These are phyloP conservation scores for Darevskia nairensis DNA, from an alignment of 2,797 vertebrate species.

Conservation along the genomic window DNA sequence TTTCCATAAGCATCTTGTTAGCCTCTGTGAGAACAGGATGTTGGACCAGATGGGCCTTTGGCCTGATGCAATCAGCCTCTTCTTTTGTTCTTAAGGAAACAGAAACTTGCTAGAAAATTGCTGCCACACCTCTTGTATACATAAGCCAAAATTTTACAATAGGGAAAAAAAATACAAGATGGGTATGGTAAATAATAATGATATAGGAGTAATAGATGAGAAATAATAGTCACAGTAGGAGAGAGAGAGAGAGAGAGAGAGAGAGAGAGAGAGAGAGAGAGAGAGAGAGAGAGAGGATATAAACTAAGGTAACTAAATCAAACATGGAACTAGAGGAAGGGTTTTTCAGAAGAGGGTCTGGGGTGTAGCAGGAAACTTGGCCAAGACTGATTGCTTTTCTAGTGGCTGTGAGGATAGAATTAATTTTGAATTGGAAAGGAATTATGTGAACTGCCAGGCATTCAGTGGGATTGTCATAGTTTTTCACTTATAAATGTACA, in stretches of 20 bases:
- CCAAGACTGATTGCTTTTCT: slow-evolving; percentile 31
- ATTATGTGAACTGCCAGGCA: fast-evolving
- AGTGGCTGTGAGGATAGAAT: slow-evolving; percentile 36
- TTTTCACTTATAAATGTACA: slow-evolving; percentile 51
- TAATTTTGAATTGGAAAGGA: slow-evolving; percentile 12
- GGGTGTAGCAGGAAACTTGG: not conserved
- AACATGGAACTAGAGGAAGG: not conserved
- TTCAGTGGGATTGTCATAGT: not conserved
- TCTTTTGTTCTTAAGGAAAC: not conserved
- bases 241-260: not conserved
- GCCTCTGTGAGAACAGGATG: too few relatives aligned
- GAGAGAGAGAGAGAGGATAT: not conserved
- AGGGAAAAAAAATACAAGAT: not conserved
- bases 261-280: not conserved
- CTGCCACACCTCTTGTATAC: not conserved
- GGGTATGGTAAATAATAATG: not conserved
- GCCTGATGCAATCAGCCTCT: too few relatives aligned
- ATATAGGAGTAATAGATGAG: slow-evolving; percentile 20
- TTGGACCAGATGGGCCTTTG: too few relatives aligned
- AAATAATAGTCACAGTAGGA: not conserved
- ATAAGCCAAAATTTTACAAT: not conserved
- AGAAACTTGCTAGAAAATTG: not conserved
- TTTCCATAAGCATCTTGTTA: too few relatives aligned
- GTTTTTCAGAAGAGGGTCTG: slow-evolving; percentile 22
- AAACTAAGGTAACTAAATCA: not conserved